Evolutionary conservation across 37 sponge, comb jelly and placozoan genomes (phyloP), one percentile per base, ranked within the genome.

Genomic region (Diacarnus erythraeanus): DNA sequence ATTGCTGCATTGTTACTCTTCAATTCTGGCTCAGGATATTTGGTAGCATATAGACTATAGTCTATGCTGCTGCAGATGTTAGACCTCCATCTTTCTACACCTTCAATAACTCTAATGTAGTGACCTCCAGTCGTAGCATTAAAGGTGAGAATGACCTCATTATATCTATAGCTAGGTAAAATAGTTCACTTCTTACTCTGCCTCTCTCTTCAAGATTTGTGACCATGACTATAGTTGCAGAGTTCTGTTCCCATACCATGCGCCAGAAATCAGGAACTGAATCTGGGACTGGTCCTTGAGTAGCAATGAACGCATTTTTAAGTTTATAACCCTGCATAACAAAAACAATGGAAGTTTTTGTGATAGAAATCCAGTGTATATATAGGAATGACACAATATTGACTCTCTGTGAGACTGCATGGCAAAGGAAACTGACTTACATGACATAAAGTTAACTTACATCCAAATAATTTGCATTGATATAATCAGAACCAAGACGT

Each of bases 401-500:
- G n/a, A n/a, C n/a, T n/a, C 5, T 30, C 39, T 3, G 4, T 1
- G n/a, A n/a, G n/a, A n/a, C n/a, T n/a, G n/a, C n/a, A n/a, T n/a
- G n/a, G n/a, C 25, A 64, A 64, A 64, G 25, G 20, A 23, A 21
- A 23, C 25, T 64, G 27, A 10, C 25, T 10, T 64, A n/a, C n/a
- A n/a, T n/a, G n/a, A n/a, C n/a, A n/a, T n/a, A n/a, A n/a, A n/a
- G n/a, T 30, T 39, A 33, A 61, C 95, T 88, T 61, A 96, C 97
- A 78, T 96, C 95, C 26, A 96, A 71, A 43, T 74, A 88, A 79
- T 93, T 96, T 41, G 87, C 97, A 84, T 96, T 93, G 86, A 96
- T 96, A 59, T 89, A 96, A 74, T 96, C 97, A 21, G 97, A 93
- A 18, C 94, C 90, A 42, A 76, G 74, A 17, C 39, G 82, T 21